phyloP scores from a whole-genome alignment of 2,113 vertebrate species.

The Pedionomus torquatus region DNA sequence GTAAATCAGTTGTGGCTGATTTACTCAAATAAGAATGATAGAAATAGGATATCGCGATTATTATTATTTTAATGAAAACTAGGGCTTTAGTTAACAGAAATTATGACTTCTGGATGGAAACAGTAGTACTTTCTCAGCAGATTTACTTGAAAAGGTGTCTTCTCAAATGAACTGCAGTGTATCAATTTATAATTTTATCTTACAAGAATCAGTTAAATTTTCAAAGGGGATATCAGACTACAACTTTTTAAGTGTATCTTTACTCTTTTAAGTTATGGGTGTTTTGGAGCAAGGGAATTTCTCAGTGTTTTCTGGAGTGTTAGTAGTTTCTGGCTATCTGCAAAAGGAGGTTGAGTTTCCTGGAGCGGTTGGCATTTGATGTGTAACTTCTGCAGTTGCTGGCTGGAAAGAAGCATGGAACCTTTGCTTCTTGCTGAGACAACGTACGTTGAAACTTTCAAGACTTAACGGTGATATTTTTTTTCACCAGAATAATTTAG shows the following conservation, averaged over 20 bases:
- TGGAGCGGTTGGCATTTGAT: neutral
- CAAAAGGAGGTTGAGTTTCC: neutral
- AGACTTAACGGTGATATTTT: neutral
- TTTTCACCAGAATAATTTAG: slow-evolving; percentile 7
- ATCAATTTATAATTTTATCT: neutral
- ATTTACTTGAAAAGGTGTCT: neutral
- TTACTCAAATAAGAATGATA: neutral
- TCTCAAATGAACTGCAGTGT: neutral
- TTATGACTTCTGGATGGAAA: neutral
- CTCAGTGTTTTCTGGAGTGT: rapidly evolving
- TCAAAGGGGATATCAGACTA: neutral
- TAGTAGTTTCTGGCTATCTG: neutral
- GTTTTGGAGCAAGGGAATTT: neutral
- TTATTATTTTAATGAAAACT: neutral
- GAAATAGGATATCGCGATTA: neutral
- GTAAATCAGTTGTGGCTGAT: too few relatives aligned
- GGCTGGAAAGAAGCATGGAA: neutral
- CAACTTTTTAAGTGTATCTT: neutral
- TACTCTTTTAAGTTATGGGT: neutral
- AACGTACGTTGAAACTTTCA: neutral
- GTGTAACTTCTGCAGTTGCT: neutral
- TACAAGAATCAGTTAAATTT: neutral
- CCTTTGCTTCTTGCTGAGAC: neutral
- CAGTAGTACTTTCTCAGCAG: neutral
- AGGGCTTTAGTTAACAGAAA: neutral